phyloP scores from a whole-genome alignment of 2,113 vertebrate genomes.

The Mobula birostris region DNA sequence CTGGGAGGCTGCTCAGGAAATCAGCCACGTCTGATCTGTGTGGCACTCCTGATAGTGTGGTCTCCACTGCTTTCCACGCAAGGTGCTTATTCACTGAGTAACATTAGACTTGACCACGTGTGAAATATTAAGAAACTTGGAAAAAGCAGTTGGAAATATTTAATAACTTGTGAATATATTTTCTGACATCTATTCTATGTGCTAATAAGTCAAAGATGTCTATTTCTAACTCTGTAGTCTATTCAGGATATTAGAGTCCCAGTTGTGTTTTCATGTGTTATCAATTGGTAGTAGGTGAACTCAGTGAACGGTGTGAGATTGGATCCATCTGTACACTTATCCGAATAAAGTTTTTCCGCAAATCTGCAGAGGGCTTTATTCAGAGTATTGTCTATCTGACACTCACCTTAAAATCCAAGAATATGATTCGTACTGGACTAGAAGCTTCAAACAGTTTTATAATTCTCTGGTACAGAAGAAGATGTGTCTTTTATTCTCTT shows the following conservation, averaged over 20 bases:
- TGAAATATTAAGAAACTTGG: not conserved
- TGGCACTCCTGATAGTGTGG: not conserved
- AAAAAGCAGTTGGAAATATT: not conserved
- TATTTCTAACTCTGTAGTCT: not conserved
- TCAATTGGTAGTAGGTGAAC: not conserved
- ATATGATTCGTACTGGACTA: not conserved
- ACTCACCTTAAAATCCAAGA: not conserved
- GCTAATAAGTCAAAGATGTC: slow-evolving; percentile 3
- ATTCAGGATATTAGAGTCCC: not conserved
- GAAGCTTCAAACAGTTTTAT: not conserved
- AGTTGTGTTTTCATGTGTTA: not conserved
- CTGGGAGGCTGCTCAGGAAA: not conserved
- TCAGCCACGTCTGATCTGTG: too few species aligned
- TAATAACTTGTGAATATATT: not conserved
- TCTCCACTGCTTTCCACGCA: not conserved
- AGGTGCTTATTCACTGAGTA: not conserved
- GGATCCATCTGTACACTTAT: not conserved
- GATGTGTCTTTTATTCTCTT: not conserved
- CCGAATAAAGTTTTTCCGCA: not conserved
- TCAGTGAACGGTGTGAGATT: not conserved
- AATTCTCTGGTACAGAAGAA: not conserved
- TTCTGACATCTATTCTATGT: not conserved
- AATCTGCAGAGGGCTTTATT: too few species aligned
- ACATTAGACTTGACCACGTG: not conserved
- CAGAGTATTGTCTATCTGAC: not conserved